Percentiles rank a stretch among this genome's conserved stretches.
These are phyloP conservation scores for Agapornis roseicollis DNA, from an alignment of 2,113 vertebrate genomes.

Conservation along the genomic window DNA sequence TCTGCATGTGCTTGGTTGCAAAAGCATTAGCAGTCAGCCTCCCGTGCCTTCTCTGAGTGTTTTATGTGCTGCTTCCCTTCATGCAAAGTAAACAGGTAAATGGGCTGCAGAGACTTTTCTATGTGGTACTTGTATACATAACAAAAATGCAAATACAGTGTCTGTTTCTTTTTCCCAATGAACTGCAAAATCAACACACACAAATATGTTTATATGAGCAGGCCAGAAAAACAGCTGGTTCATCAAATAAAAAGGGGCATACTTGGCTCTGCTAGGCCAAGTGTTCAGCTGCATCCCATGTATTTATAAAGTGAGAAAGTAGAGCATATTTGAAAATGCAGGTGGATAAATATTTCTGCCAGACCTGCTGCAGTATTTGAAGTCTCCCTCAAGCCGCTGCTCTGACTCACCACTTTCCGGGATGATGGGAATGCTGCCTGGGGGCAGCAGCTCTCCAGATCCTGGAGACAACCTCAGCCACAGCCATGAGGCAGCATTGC, in stretches of 20 bases:
- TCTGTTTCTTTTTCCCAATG: constrained; percentile 10
- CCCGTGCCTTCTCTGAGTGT: not conserved
- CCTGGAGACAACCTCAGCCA: fast-evolving
- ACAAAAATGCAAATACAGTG: not conserved
- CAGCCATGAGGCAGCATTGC: not conserved
- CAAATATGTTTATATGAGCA: not conserved
- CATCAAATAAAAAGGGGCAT: not conserved
- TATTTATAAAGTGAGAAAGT: constrained; percentile 67
- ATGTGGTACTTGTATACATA: not conserved
- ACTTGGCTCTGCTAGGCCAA: not conserved
- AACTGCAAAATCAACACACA: constrained; percentile 25
- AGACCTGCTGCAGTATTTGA: constrained; percentile 27
- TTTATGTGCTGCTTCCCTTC: not conserved
- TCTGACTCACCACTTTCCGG: constrained; percentile 18
- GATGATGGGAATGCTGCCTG: not conserved
- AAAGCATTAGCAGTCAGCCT: not conserved
- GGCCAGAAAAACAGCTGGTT: constrained; percentile 43
- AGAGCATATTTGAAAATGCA: constrained; percentile 9
- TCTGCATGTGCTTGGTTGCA: not conserved
- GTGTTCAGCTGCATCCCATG: not conserved
- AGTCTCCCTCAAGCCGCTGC: not conserved
- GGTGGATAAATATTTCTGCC: constrained; percentile 62
- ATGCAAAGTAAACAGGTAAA: not conserved
- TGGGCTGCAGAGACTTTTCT: not conserved
- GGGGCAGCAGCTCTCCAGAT: not conserved